Evolutionary conservation across 2,797 vertebrate genomes (phyloP), one percentile per base, ranked within the genome.

Genomic region (Gymnocypris eckloni): DNA sequence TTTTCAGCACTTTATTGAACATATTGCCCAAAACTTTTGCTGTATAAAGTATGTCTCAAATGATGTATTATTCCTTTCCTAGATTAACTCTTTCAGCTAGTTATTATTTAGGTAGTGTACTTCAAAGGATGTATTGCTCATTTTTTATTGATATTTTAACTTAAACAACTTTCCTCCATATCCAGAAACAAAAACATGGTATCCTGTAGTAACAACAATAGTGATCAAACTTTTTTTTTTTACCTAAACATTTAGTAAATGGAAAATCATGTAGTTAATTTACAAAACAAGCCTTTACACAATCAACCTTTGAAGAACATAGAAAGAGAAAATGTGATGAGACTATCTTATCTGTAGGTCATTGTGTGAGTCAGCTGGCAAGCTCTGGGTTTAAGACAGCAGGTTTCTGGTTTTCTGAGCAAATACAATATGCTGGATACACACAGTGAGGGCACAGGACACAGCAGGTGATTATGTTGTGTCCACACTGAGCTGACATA

Each of bases 1-100:
- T 72, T 69, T 73, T 69, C 85, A 85, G 92, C 92, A 94, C 92
- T 93, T 95, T 94, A 93, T 90, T 91, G 83, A 87, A 86, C 6
- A 6, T n/a, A 12, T 25, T 90, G 92, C 91, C 92, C 89, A 89
- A 91, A 87, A 70, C 92, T 89, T 89, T 33, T 33, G 33, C 33
- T 33, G 33, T 86, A 20, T 20, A 43, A 78, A 39, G 75, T 90
- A 91, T 90, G 83, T 67, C 67, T 37, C 43, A 13, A 79, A 84
- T 61, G 64, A 89, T 43, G 41, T 33, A 25, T 59, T 59, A 69
- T 78, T 66, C 80, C 84, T 90, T 86, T 43, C 2, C 83, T 89
- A 83, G 81, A 85, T 86, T 85, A 81, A 13, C 18, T n/a, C 13
- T 39, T 1, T 39, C 13, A 66, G 43, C 3, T 61, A 59, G n/a